Evolutionary conservation across 1,140 invertebrate genomes (phyloP), one percentile per base, ranked within the genome.

Genomic region (Micrasema minimum): DNA sequence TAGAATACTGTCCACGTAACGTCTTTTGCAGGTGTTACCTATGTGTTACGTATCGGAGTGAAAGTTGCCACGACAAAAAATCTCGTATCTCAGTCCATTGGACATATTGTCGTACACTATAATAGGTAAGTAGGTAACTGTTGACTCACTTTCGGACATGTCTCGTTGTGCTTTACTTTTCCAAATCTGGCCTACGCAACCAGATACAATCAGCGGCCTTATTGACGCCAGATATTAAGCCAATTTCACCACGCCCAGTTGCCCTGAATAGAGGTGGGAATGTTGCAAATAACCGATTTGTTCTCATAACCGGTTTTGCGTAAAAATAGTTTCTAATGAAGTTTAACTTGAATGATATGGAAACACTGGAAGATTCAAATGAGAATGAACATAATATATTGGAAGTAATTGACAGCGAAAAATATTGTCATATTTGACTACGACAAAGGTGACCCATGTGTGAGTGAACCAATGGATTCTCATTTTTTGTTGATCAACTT

Each of bases 161-260:
- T 55, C 22, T 14, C 51, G 12, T 31, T 31, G 23, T 31, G 23
- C n/a, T 1, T 10, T n/a, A 9, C 37, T 59, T 59, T 22, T 59
- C 55, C n/a, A 31, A 59, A 59, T 20, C 55, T 6, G 55, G 3
- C 7, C 18, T 16, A 41, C 57, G 35, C 12, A 5, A 41, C 26
- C 65, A n/a, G 35, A 55, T 37, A 6, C 22, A 50, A 67, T 66
- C 31, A 50, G 9, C 48, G 18, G 12, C 14, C 51, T 46, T 48
- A 67, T 67, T 67, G 65, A 55, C 48, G 53, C 23, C 11, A 67
- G 35, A 55, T 67, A 67, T 50, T 59, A 43, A 59, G 22, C 37
- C 1, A 64, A 64, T 64, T 64, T 55, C 31, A 55, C 45, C 65
- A 55, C 67, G 67, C 67, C 55, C 55, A n/a, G 12, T 45, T 62